phyloP scores from a whole-genome alignment of 1,140 invertebrate genomes.

The Conus ventricosus region DNA sequence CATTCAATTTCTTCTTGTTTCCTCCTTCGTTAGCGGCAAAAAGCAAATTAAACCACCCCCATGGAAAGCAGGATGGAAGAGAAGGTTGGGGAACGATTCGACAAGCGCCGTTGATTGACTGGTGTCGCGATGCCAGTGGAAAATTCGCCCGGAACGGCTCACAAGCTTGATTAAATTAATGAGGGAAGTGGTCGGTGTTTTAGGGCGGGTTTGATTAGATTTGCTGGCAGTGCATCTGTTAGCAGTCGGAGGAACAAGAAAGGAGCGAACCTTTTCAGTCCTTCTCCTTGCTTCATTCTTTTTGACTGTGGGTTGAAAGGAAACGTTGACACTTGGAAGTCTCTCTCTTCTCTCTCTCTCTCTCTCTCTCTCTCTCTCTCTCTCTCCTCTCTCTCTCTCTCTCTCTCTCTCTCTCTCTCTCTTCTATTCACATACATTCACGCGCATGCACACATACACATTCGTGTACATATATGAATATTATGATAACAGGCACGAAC shows the following conservation, averaged over 20 bases:
- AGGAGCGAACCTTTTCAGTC: no score
- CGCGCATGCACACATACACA: background rate
- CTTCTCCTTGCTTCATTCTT: no score
- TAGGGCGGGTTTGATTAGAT: background rate
- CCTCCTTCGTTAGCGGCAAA: background rate
- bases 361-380: background rate
- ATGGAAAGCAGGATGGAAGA: background rate
- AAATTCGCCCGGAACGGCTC: background rate
- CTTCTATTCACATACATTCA: background rate
- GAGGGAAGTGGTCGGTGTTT: background rate
- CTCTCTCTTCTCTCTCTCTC: background rate
- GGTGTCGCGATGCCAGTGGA: background rate
- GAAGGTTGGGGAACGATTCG: background rate
- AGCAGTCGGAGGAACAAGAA: no score
- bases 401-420: slow-evolving; percentile 2
- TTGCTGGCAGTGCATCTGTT: background rate
- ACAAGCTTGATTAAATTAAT: background rate
- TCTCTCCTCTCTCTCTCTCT: background rate
- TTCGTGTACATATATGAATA: background rate
- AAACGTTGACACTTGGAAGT: no score
- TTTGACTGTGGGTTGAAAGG: no score
- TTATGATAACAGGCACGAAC: no score
- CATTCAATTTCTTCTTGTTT: background rate
- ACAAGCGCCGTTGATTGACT: background rate
- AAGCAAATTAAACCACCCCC: background rate